Evolutionary conservation across 2,888 invertebrate genomes (phyloP), one percentile per base, ranked within the genome.

Genomic region (Crepidodera aurea): DNA sequence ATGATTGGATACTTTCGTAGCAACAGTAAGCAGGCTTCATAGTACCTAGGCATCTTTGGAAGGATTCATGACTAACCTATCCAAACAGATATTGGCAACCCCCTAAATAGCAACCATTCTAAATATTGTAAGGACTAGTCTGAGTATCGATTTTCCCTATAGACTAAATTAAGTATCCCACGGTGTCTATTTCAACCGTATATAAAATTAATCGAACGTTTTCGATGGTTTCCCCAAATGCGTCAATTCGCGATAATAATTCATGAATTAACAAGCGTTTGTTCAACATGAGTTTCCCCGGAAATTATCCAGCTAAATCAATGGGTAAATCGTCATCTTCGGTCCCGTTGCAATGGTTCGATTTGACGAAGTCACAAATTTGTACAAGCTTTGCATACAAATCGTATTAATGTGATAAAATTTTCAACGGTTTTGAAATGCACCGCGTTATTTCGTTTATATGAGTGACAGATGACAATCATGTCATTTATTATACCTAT

Each of bases 211-310:
- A 60, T 60, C 60, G 63, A 66, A 66, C 55, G 60, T 56, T 44
- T 22, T 44, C 10, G 10, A 19, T 48, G 48, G 53, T 55, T 25
- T 54, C 53, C 59, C 18, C 54, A 66, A 63, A 66, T 63, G 61
- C 63, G 55, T 42, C 62, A 63, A 62, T 57, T 60, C 48, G 12
- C 51, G 60, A 66, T 66, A 60, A 66, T 63, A 66, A 66, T 61
- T 66, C 66, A 66, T 58, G 63, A 61, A 66, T 66, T 63, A 66
- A 65, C 65, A 58, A 65, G 62, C 62, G 60, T 65, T 65, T 60
- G 62, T 65, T 65, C 60, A 57, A 62, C 63, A 60, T 53, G 60
- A 55, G 60, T 60, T 61, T 54, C 57, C 53, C 58, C 48, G 58
- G 60, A 66, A 57, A 60, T 66, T 57, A 63, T 60, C 54, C 44